These are phyloP conservation scores for Sebastes trivittatus DNA, from an alignment of 2,797 vertebrate genomes.

Conservation along the genomic window DNA sequence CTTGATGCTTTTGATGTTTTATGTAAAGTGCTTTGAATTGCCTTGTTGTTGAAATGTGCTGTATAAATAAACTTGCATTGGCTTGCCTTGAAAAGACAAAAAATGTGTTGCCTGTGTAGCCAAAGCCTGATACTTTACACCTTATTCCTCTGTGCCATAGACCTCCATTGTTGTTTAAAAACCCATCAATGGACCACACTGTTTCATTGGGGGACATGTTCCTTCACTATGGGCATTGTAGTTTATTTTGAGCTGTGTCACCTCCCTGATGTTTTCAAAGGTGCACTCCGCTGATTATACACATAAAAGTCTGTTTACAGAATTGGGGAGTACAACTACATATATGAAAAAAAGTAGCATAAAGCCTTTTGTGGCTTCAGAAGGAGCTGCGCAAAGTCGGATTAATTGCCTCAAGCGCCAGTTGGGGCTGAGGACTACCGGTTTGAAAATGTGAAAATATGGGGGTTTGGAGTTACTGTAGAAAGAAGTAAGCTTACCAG, in stretches of 20 bases:
- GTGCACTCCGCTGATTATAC: background rate
- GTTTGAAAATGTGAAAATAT: background rate
- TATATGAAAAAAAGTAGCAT: background rate
- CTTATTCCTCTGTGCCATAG: background rate
- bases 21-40: too few relatives aligned
- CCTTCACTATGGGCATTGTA: background rate
- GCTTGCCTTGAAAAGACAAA: too few relatives aligned
- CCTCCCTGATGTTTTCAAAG: background rate
- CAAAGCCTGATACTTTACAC: background rate
- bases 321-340: background rate
- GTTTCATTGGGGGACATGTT: background rate
- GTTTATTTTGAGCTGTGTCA: background rate
- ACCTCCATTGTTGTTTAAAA: too few relatives aligned
- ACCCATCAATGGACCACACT: background rate
- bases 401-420: background rate
- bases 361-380: background rate
- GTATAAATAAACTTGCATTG: too few relatives aligned
- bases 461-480: background rate
- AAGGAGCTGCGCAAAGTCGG: background rate
- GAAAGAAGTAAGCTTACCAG: background rate
- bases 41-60: too few relatives aligned
- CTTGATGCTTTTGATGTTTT: background rate
- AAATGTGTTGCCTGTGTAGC: too few relatives aligned
- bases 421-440: background rate
- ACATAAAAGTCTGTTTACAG: background rate